Evolutionary conservation across 2,888 invertebrate genomes (phyloP).

Genomic region (Caprella mutica): DNA sequence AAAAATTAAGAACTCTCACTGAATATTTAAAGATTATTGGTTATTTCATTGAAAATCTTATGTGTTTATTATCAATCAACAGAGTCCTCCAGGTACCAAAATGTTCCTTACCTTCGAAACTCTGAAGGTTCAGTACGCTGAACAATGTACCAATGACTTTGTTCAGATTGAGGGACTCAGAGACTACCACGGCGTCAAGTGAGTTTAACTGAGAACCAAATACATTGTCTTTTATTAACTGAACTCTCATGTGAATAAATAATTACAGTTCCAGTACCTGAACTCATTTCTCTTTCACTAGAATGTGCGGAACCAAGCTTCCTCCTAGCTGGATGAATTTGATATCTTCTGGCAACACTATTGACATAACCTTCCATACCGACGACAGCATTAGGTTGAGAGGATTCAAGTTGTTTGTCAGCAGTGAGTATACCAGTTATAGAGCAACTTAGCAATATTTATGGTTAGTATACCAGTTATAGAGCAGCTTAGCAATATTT

Average conservation of each 20-base stretch:
- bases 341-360: not conserved
- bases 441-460: too few relatives aligned
- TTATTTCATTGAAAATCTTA: too few relatives aligned
- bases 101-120: slow-evolving; percentile 17
- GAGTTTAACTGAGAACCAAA: not conserved
- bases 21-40: too few relatives aligned
- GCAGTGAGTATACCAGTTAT: too few relatives aligned
- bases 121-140: slow-evolving; percentile 17
- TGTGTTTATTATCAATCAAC: not conserved
- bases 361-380: slow-evolving; percentile 16
- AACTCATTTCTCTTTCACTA: not conserved
- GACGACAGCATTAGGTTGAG: not conserved
- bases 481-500: too few relatives aligned
- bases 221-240: not conserved
- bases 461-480: too few relatives aligned
- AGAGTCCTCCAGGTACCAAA: slow-evolving; percentile 10
- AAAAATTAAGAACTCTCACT: too few relatives aligned
- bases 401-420: slow-evolving; percentile 18
- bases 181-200: slow-evolving; percentile 17
- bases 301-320: slow-evolving; percentile 20
- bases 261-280: not conserved
- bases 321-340: slow-evolving; percentile 14
- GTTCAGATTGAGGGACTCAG: slow-evolving; percentile 6
- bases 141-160: slow-evolving; percentile 14
- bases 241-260: not conserved